Conservation (phyloP, 2,888 invertebrate genomes). For the Sinhomidia bicolor region DNA sequence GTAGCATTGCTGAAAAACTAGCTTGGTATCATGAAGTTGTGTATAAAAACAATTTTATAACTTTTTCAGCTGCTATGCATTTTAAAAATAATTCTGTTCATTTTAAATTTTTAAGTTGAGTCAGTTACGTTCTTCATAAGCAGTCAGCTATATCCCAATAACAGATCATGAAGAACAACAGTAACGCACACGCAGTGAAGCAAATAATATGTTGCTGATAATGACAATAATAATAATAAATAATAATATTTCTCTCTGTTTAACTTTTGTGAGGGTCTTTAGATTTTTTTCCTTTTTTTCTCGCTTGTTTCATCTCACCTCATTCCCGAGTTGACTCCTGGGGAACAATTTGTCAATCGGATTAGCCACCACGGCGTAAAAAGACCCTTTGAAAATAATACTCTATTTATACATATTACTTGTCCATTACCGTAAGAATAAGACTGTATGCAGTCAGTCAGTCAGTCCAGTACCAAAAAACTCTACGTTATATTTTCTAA, state of each 20-base stretch:
- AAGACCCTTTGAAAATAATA: slow-evolving; percentile 47
- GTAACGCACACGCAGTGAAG: neutral
- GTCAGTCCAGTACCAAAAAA: neutral
- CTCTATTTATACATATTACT: slow-evolving; percentile 58
- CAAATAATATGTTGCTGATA: neutral
- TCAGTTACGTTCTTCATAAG: no score
- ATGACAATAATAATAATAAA: neutral
- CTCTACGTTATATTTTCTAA: no score
- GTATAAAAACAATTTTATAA: neutral
- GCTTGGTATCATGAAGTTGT: no score
- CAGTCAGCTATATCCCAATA: no score
- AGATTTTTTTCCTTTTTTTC: neutral
- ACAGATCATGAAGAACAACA: no score
- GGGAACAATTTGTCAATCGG: slow-evolving; percentile 80
- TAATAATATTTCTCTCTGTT: slow-evolving; percentile 23
- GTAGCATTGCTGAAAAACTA: no score
- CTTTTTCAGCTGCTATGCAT: neutral
- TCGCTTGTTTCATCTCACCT: slow-evolving; percentile 73
- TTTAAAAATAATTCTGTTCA: neutral
- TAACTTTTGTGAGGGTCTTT: slow-evolving; percentile 42
- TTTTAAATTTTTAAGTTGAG: neutral
- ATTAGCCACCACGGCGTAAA: slow-evolving; percentile 73
- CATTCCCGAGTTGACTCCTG: slow-evolving; percentile 77
- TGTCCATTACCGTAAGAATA: slow-evolving; percentile 27
- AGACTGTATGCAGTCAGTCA: neutral